These are phyloP conservation scores for Micoletzkya japonica DNA, from an alignment of 2,888 invertebrate species.

Conservation along the genomic window DNA sequence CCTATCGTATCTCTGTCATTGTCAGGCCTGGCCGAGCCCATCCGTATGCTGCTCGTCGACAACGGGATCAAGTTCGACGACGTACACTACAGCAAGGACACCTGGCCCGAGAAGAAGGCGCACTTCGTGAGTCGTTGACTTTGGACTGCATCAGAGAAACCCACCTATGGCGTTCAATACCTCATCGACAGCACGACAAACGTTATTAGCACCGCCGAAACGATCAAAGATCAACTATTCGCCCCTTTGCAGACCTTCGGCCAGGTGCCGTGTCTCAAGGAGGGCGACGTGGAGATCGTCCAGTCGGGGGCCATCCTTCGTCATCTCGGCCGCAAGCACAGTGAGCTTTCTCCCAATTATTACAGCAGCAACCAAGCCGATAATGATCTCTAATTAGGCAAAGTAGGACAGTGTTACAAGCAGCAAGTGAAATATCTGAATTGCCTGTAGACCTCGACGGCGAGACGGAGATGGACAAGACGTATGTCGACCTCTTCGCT, in stretches of 20 bases:
- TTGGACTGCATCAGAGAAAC: not conserved
- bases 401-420: not conserved
- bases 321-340: slow-evolving; percentile 46
- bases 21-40: slow-evolving; percentile 50
- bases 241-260: slow-evolving; percentile 43
- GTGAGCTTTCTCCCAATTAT: slow-evolving; percentile 25
- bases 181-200: not conserved
- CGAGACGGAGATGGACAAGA: slow-evolving; percentile 40
- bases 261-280: slow-evolving; percentile 44
- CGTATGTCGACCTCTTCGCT: slow-evolving; percentile 46
- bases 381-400: too few species aligned
- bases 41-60: slow-evolving; percentile 46
- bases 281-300: slow-evolving; percentile 43
- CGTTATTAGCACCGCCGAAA: not conserved
- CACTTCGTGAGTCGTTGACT: slow-evolving; percentile 34
- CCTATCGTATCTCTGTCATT: too few species aligned
- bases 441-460: slow-evolving; percentile 43
- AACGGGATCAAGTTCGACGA: slow-evolving; percentile 45
- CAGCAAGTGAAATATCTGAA: not conserved
- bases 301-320: slow-evolving; percentile 52
- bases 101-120: slow-evolving; percentile 43
- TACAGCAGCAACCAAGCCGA: not conserved
- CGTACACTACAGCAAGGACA: slow-evolving; percentile 34
- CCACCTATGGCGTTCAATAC: not conserved
- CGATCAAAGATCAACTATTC: too few species aligned